Conservation (phyloP, 1,140 invertebrate species). For the Pseudomyrmex dendroicus region DNA sequence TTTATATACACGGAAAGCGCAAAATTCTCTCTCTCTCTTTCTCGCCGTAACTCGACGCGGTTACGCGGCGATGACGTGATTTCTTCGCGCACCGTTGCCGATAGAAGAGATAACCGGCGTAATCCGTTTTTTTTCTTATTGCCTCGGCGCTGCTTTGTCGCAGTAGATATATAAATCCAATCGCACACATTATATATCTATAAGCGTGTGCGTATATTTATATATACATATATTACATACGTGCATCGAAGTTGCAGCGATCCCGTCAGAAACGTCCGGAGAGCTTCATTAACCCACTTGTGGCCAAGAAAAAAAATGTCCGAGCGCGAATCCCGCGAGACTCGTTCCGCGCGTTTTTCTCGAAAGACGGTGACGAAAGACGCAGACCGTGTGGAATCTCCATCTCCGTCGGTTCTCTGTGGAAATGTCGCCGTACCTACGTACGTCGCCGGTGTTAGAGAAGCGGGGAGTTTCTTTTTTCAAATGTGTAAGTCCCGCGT, state of each 20-base stretch:
- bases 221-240: constrained; percentile 41
- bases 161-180: no score
- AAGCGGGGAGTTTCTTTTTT: constrained; percentile 61
- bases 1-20: no score
- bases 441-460: background rate
- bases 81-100: background rate
- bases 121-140: constrained; percentile 9
- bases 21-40: constrained; percentile 7
- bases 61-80: background rate
- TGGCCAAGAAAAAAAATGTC: background rate
- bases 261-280: constrained; percentile 9
- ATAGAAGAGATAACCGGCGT: constrained; percentile 10
- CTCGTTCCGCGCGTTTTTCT: constrained; percentile 53
- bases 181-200: background rate
- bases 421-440: no score
- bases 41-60: background rate
- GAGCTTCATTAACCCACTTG: constrained; percentile 56
- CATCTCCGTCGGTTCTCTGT: no score
- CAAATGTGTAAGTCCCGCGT: constrained; percentile 56
- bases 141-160: no score
- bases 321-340: constrained; percentile 16
- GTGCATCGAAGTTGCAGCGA: constrained; percentile 10
- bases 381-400: constrained; percentile 43
- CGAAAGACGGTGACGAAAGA: constrained; percentile 67
- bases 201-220: background rate